These are phyloP conservation scores for Cricetomys ansorgei DNA, from an alignment of 2,113 vertebrate genomes.

Conservation along the genomic window DNA sequence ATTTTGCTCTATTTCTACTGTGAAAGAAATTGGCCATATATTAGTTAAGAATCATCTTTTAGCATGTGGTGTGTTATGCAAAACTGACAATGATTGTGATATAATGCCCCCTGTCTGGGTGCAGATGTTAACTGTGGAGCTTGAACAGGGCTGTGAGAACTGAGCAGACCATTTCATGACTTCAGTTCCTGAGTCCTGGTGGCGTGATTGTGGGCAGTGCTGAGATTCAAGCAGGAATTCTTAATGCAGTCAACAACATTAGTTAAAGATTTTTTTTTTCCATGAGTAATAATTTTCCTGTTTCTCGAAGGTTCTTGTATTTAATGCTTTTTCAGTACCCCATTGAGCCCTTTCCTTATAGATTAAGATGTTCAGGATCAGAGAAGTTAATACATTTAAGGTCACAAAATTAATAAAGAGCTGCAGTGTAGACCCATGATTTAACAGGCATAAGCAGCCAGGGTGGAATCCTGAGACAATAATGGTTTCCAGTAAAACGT, in stretches of 20 bases:
- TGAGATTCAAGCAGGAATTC: not conserved
- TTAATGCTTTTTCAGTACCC: not conserved
- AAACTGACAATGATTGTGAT: not conserved
- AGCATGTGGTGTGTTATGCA: not conserved
- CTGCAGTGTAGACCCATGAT: not conserved
- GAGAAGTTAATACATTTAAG: not conserved
- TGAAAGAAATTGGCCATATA: not conserved
- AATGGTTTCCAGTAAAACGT: not conserved
- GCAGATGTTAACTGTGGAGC: not conserved
- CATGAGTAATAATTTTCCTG: not conserved
- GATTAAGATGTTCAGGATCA: not conserved
- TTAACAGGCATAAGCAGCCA: not conserved
- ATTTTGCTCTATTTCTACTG: not conserved
- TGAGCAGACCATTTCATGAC: not conserved
- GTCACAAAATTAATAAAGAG: not conserved
- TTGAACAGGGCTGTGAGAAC: not conserved
- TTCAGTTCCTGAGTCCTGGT: too few species aligned
- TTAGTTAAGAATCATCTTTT: not conserved
- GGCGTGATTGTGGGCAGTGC: not conserved
- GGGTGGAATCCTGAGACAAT: not conserved
- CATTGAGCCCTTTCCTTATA: not conserved
- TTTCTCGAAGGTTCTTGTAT: not conserved
- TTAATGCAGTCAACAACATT: not conserved
- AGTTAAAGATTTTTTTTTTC: not conserved
- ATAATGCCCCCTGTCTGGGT: not conserved